These are phyloP conservation scores for Heliconius ethilla DNA, from an alignment of 2,888 invertebrate species.

Conservation along the genomic window DNA sequence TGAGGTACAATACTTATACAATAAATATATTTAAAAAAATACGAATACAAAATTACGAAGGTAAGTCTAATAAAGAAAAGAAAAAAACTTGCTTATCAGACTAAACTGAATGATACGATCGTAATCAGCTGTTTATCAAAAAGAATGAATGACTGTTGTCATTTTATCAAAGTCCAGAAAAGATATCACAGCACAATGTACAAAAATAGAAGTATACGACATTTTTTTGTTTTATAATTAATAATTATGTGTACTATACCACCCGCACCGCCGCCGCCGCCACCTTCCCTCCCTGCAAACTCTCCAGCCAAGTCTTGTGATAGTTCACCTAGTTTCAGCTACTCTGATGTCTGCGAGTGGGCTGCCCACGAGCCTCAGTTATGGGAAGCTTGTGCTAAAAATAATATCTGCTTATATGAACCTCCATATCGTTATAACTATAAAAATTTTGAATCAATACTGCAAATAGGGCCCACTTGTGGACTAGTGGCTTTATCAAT, in stretches of 20 bases:
- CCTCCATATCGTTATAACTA: slow-evolving; percentile 78
- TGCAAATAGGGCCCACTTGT: slow-evolving; percentile 88
- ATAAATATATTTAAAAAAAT: not conserved
- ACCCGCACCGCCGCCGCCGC: slow-evolving; percentile 56
- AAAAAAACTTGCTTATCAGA: not conserved
- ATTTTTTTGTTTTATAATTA: slow-evolving; percentile 38
- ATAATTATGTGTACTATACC: slow-evolving; percentile 66
- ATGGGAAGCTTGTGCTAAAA: slow-evolving; percentile 81
- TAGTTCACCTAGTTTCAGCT: slow-evolving; percentile 42
- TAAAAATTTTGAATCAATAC: slow-evolving; percentile 64
- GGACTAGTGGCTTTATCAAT: slow-evolving; percentile 94
- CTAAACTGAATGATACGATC: not conserved
- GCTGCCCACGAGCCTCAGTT: slow-evolving; percentile 80
- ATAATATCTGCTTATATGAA: slow-evolving; percentile 74
- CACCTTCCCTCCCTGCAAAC: slow-evolving; percentile 46
- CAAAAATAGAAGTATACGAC: slow-evolving; percentile 32
- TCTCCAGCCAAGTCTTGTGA: slow-evolving; percentile 36
- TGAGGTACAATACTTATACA: not conserved
- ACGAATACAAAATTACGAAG: too few species aligned
- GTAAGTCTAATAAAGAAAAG: too few species aligned
- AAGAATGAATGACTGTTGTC: slow-evolving; percentile 28
- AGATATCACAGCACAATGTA: slow-evolving; percentile 22
- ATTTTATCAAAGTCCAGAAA: slow-evolving; percentile 17
- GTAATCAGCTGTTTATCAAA: slow-evolving; percentile 30
- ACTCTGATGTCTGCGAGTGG: slow-evolving; percentile 80